These are phyloP conservation scores for Papilio glaucus DNA, from an alignment of 1,140 invertebrate genomes.

Conservation along the genomic window DNA sequence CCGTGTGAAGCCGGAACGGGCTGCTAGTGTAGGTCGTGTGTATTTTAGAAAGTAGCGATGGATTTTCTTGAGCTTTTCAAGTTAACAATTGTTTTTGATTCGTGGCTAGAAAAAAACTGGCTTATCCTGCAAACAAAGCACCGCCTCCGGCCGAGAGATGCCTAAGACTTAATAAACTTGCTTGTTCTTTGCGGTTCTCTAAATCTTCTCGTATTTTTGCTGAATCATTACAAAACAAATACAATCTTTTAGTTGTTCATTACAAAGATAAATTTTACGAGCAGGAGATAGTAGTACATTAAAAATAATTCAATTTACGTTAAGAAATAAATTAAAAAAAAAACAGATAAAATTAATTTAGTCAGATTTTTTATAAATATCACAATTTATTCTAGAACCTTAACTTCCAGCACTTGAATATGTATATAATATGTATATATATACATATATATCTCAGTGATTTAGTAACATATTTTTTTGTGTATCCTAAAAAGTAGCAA, in stretches of 20 bases:
- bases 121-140: constrained; percentile 17
- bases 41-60: background rate
- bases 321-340: background rate
- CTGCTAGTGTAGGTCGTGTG: no score
- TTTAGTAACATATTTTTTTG: no score
- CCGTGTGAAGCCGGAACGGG: no score
- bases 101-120: background rate
- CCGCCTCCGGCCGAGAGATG: constrained; percentile 4
- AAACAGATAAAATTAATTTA: background rate
- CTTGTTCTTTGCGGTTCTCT: constrained; percentile 4
- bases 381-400: no score
- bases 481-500: no score
- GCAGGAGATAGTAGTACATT: background rate
- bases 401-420: no score
- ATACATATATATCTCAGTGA: no score
- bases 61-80: background rate
- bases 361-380: no score
- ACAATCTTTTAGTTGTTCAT: background rate
- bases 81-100: constrained; percentile 6
- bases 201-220: constrained; percentile 10
- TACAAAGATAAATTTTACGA: background rate
- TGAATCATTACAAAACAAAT: background rate
- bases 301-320: background rate
- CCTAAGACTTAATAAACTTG: constrained; percentile 6
- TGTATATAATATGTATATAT: no score